Evolutionary conservation across 2,888 invertebrate genomes (phyloP), one percentile per base, ranked within the genome.

Genomic region (Toxonevra muliebris): DNA sequence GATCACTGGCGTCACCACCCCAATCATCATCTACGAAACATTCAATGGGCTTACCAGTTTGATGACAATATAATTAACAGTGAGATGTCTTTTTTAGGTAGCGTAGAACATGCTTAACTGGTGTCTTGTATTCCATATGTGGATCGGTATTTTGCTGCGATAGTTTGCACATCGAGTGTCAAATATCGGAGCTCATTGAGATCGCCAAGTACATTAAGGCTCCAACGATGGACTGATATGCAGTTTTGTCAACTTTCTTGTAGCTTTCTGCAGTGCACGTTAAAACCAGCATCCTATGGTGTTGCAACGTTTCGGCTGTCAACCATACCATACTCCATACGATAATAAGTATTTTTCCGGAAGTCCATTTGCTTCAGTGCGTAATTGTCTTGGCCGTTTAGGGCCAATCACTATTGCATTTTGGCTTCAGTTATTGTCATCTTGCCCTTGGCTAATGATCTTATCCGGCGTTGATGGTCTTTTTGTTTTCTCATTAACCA

Each of bases 291-390:
- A 62, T 53, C 42, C n/a, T 53, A 17, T 41, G 42, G 61, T 15
- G 61, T 62, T 62, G 61, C 53, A 40, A 20, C 61, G 12, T 62
- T 19, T 42, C 61, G 41, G 42, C 17, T 53, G 17, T 30, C 52
- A 53, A 53, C 53, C 61, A 53, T 54, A 3, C 41, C 52, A 12
- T 53, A 53, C n/a, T 53, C 41, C 19, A 53, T 62, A 19, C 41
- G 42, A n/a, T n/a, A n/a, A n/a, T n/a, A n/a, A n/a, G n/a, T 65
- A 40, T 48, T 71, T 75, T 42, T 30, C 20, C 1, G 72, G 72
- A 30, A 70, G 70, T 12, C 71, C 73, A 58, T 55, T 69, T 52
- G 48, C 60, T 19, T 70, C 73, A n/a, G 63, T 69, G 17, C 72
- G 62, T 19, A 73, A 17, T 7, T 71, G 12, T 58, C 45, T 66